Evolutionary conservation across 2,888 invertebrate species (phyloP).

Genomic region (Galerucella nymphaeae): DNA sequence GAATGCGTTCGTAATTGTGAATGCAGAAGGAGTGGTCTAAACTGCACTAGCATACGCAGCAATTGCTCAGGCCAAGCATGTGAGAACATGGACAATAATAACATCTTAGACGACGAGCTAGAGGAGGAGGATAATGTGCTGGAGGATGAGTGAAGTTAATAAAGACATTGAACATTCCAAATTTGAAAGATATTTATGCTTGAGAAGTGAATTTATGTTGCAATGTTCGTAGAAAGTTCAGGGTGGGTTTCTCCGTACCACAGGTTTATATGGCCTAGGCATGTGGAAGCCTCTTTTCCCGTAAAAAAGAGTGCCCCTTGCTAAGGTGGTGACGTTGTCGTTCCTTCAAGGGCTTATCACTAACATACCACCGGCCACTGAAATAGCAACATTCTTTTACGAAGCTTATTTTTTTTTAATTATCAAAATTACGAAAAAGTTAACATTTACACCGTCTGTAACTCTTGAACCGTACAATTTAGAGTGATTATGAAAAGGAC

Average conservation of each 20-base stretch:
- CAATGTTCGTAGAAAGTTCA: conserved; percentile 32
- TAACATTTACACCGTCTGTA: conserved; percentile 29
- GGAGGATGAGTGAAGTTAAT: conserved; percentile 31
- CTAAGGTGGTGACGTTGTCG: conserved; percentile 12
- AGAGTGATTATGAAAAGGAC: conserved; percentile 26
- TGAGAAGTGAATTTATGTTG: conserved; percentile 30
- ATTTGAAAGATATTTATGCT: conserved; percentile 32
- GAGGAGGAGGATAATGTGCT: conserved; percentile 32
- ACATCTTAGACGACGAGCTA: conserved; percentile 30
- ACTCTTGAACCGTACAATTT: conserved; percentile 29
- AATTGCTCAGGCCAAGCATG: conserved; percentile 32
- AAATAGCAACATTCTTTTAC: conserved; percentile 30
- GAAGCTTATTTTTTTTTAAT: conserved; percentile 28
- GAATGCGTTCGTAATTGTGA: conserved; percentile 32
- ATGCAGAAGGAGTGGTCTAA: conserved; percentile 31
- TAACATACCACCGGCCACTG: conserved; percentile 30
- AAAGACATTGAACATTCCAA: conserved; percentile 28
- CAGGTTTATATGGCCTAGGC: conserved; percentile 32
- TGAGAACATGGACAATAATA: conserved; percentile 30
- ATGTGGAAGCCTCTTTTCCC: conserved; percentile 31
- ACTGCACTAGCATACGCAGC: conserved; percentile 28
- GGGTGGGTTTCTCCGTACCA: conserved; percentile 32
- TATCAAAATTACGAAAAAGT: conserved; percentile 30
- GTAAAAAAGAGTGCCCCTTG: conserved; percentile 34
- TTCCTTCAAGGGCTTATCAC: conserved; percentile 21